A percentile compares a stretch with the other conserved stretches of the same genome.
Evolutionary conservation across 2,888 invertebrate species (phyloP).

Genomic region (Nymphalis polychloros): DNA sequence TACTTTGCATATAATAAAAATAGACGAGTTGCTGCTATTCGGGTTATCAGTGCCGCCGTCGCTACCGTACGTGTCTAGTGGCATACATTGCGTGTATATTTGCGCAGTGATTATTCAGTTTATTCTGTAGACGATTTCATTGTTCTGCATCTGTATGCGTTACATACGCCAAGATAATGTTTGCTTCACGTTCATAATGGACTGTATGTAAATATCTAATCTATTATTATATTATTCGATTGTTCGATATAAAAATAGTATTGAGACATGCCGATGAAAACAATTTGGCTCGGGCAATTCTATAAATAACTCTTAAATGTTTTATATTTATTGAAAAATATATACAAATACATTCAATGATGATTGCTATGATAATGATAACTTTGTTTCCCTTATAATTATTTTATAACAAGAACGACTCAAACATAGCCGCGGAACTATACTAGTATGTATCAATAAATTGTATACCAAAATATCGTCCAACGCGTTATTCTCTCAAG

Average conservation of each 20-base stretch:
- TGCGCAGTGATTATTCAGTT: slow-evolving; percentile 26
- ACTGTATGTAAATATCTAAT: slow-evolving; percentile 9
- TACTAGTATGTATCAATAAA: neutral
- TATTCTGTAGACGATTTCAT: slow-evolving; percentile 25
- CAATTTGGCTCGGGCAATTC: slow-evolving; percentile 67
- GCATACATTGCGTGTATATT: slow-evolving; percentile 20
- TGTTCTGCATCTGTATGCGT: slow-evolving; percentile 11
- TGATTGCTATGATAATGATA: no score
- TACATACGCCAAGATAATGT: slow-evolving; percentile 3
- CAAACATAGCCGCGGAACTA: neutral
- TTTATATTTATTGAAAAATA: slow-evolving; percentile 21
- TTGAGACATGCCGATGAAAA: slow-evolving; percentile 61
- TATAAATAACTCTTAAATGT: slow-evolving; percentile 55
- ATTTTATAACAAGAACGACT: no score
- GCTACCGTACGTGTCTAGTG: slow-evolving; percentile 14
- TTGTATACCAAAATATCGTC: neutral
- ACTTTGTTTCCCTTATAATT: no score
- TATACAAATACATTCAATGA: slow-evolving; percentile 5
- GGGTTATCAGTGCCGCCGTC: slow-evolving; percentile 43
- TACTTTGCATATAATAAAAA: neutral
- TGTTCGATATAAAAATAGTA: slow-evolving; percentile 35
- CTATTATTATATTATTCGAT: slow-evolving; percentile 26
- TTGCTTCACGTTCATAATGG: slow-evolving; percentile 1
- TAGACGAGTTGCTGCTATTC: slow-evolving; percentile 31
- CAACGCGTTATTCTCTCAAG: neutral